A percentile compares a stretch with the other conserved stretches of the same genome.
These are phyloP conservation scores for Chlorospingus semifuscus DNA, from an alignment of 2,797 vertebrate genomes.

Conservation along the genomic window DNA sequence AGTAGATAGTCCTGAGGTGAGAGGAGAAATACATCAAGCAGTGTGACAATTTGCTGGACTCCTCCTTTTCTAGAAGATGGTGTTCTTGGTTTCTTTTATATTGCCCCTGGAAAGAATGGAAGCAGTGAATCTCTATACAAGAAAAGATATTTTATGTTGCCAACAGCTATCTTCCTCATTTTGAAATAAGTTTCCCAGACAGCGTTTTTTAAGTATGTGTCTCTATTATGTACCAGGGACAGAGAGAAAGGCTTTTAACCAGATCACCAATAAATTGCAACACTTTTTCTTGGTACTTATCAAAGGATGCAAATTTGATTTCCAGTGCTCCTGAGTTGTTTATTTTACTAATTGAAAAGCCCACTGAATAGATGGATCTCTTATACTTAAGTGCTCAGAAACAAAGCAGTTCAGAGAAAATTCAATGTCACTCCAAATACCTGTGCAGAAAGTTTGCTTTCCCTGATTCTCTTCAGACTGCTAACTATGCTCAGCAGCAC, in stretches of 20 bases:
- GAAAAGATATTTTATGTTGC: background rate
- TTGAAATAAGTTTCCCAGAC: background rate
- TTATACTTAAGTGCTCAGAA: background rate
- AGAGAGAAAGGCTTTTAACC: background rate
- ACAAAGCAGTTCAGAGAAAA: background rate
- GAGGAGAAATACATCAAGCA: constrained; percentile 6
- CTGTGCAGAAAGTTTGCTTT: background rate
- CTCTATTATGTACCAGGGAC: background rate
- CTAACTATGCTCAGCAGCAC: background rate
- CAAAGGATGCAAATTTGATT: background rate
- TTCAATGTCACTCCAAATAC: background rate
- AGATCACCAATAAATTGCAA: background rate
- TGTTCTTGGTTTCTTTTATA: background rate
- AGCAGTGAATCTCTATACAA: background rate
- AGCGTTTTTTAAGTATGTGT: background rate
- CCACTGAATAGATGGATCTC: background rate
- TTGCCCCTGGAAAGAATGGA: background rate
- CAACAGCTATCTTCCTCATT: background rate
- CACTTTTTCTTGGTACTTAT: background rate
- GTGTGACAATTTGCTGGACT: background rate
- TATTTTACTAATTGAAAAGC: background rate
- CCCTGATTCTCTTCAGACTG: background rate
- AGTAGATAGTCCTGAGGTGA: background rate
- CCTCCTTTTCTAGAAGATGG: background rate
- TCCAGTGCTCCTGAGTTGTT: background rate